Base-by-base conservation (phyloP, 2,113 vertebrate genomes). In the Trogon melanurus region DNA sequence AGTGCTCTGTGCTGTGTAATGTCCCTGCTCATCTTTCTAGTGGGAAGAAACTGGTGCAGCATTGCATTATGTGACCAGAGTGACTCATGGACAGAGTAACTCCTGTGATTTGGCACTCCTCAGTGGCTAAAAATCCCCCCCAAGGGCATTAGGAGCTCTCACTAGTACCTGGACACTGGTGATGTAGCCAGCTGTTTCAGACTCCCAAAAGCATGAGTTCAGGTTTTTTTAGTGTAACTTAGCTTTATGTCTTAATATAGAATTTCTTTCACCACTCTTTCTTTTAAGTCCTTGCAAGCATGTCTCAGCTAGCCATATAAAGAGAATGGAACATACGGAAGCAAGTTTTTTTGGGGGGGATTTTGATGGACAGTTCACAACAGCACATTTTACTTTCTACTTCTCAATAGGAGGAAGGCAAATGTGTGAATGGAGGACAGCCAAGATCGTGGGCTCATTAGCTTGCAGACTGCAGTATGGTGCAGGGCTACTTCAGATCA, bases 331-430 rank as follows among this genome's bases (percentile, higher is more conserved):
- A 75, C 92, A 95, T 95, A 95, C 1, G 65, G 93, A 94, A 61
- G 9, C 6, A 34, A 14, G 2, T 1, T 36, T 90, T 71, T 92
- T 78, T 16, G 38, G 74, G 65, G 74, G 65, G 61, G 50, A 84
- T 94, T 95, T 91, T 96, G 86, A 94, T 87, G 85, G 93, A 89
- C 87, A 93, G 27, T 69, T 96, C 47, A 81, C 75, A 96, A 81
- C 44, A 90, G 73, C 72, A 64, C 29, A 25, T 91, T 79, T 95
- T 93, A 56, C 47, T 90, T 60, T 96, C 94, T 97, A 75, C 34
- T 95, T 61, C 81, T 79, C 54, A 76, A 79, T 47, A 84, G 76
- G 38, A 93, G 45, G 69, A 89, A 95, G 41, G 85, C n/a, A 92
- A 86, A 91, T 90, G 61, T 88, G 93, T 92, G 76, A 69, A 91